phyloP scores from a whole-genome alignment of 2,797 vertebrate genomes.

The Coilia nasus region DNA sequence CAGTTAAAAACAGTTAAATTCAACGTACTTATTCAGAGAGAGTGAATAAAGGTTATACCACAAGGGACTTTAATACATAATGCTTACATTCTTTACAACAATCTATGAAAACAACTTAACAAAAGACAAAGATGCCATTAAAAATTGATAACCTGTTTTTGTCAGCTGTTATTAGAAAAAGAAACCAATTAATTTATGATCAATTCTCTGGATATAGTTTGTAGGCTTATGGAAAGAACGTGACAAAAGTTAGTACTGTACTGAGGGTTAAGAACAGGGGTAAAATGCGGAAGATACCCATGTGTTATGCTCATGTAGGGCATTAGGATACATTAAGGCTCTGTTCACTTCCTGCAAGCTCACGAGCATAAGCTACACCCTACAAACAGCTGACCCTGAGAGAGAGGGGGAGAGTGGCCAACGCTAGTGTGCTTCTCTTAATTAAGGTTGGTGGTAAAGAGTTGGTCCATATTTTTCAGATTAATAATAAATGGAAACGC shows the following conservation, averaged over 20 bases:
- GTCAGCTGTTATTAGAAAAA: background rate
- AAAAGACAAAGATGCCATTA: background rate
- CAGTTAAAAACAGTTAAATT: background rate
- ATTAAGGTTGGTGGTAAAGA: conserved; percentile 9
- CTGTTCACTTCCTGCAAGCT: background rate
- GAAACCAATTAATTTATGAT: background rate
- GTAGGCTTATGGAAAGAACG: background rate
- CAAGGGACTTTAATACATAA: conserved; percentile 58
- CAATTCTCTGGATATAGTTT: conserved; percentile 14
- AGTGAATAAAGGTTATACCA: conserved; percentile 14
- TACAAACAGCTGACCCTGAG: background rate
- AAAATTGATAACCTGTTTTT: conserved; percentile 5
- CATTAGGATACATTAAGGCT: conserved; percentile 39
- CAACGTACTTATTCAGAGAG: conserved; percentile 25
- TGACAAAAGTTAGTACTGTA: background rate
- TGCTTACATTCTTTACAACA: conserved; percentile 62
- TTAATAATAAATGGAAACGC: background rate
- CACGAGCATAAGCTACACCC: background rate
- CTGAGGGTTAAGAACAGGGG: background rate
- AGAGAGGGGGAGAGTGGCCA: background rate
- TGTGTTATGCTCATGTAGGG: conserved; percentile 14
- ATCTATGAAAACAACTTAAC: conserved; percentile 39
- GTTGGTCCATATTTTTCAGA: conserved; percentile 30
- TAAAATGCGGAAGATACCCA: background rate
- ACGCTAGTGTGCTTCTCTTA: background rate